phyloP scores from a whole-genome alignment of 2,888 invertebrate species.

The Clunio marinus region DNA sequence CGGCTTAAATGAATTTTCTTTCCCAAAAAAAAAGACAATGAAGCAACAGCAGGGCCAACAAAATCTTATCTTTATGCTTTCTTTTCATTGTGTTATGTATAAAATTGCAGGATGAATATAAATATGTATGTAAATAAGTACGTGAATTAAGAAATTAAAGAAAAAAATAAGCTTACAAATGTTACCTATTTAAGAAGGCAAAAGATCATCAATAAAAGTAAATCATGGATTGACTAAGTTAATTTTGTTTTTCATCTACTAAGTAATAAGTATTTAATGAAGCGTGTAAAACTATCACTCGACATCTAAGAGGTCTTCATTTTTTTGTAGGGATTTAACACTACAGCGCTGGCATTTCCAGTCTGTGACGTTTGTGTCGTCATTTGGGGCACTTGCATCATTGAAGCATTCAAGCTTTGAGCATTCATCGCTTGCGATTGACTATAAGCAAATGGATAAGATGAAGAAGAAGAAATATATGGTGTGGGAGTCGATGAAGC shows the following conservation, averaged over 20 bases:
- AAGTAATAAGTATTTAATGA: not conserved
- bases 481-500: conserved; percentile 15
- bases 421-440: conserved; percentile 24
- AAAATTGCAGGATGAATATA: too few relatives aligned
- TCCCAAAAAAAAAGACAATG: not conserved
- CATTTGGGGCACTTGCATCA: conserved; percentile 38
- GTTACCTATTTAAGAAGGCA: too few relatives aligned
- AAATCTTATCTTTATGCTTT: too few relatives aligned
- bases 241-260: too few relatives aligned
- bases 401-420: conserved; percentile 16
- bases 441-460: conserved; percentile 21
- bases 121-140: too few relatives aligned
- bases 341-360: conserved; percentile 49
- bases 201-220: not conserved
- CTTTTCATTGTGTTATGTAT: too few relatives aligned
- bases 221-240: conserved; percentile 1
- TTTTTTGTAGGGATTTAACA: conserved; percentile 83
- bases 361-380: conserved; percentile 48
- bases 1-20: conserved; percentile 10
- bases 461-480: not conserved
- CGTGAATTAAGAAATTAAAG: too few relatives aligned
- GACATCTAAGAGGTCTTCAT: conserved; percentile 67
- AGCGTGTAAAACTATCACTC: conserved; percentile 30
- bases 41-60: conserved; percentile 36
- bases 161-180: too few relatives aligned